phyloP scores from a whole-genome alignment of 2,113 vertebrate species.

The Speoplatyrhinus poulsoni region DNA sequence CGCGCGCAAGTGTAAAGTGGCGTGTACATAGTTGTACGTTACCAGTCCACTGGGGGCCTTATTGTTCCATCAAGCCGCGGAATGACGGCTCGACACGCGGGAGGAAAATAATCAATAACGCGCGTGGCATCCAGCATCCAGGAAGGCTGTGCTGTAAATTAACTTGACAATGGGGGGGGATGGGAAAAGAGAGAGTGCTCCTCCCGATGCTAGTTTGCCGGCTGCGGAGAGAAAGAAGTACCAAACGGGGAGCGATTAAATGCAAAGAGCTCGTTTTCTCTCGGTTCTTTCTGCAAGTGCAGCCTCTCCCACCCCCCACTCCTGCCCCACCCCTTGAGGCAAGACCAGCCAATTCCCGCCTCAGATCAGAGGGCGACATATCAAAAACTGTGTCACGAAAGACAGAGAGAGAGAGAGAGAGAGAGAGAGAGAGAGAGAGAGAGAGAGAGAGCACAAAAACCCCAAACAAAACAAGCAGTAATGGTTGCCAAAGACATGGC shows the following conservation, averaged over 20 bases:
- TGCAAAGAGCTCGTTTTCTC: constrained; percentile 72
- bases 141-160: constrained; percentile 84
- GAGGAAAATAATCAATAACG: constrained; percentile 86
- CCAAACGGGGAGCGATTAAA: constrained; percentile 72
- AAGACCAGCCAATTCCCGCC: constrained; percentile 64
- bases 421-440: constrained; percentile 10
- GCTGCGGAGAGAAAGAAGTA: constrained; percentile 50
- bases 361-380: constrained; percentile 75
- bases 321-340: constrained; percentile 57
- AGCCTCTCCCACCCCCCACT: constrained; percentile 38
- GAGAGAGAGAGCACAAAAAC: neutral
- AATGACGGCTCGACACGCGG: constrained; percentile 65
- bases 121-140: constrained; percentile 78
- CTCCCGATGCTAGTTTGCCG: constrained; percentile 83
- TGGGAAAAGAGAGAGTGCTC: constrained; percentile 74
- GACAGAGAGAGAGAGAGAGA: constrained; percentile 15
- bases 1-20: constrained; percentile 76
- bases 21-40: constrained; percentile 69
- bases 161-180: constrained; percentile 83
- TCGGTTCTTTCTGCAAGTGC: constrained; percentile 63
- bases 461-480: constrained; percentile 42
- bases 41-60: constrained; percentile 61
- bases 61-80: constrained; percentile 63
- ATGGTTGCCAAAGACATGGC: constrained; percentile 72
- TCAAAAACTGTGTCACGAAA: constrained; percentile 67